phyloP scores from a whole-genome alignment of 2,888 invertebrate species.

The Polyommatus iphigenia region DNA sequence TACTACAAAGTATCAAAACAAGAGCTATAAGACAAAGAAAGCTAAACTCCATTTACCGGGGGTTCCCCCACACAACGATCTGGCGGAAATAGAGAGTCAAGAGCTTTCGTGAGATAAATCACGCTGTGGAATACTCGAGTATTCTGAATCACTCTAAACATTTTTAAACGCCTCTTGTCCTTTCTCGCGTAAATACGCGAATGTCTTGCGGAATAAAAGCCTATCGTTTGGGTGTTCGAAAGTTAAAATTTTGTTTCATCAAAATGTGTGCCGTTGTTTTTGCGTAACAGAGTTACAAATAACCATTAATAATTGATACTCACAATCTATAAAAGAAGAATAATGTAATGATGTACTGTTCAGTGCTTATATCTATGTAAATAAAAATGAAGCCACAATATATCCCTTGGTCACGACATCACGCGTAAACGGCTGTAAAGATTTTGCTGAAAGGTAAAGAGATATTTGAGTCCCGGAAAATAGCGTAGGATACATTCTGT shows the following conservation, averaged over 20 bases:
- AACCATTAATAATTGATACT: too few relatives aligned
- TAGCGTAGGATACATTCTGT: too few relatives aligned
- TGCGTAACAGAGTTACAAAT: too few relatives aligned
- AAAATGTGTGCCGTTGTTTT: neutral
- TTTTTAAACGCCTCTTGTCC: neutral
- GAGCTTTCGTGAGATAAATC: conserved; percentile 62
- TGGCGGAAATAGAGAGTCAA: conserved; percentile 72
- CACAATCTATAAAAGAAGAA: too few relatives aligned
- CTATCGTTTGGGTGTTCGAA: neutral
- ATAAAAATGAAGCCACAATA: too few relatives aligned
- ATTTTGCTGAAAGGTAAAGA: too few relatives aligned
- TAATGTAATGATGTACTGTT: too few relatives aligned
- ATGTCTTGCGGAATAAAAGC: neutral
- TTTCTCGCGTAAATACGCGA: neutral
- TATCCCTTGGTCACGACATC: too few relatives aligned
- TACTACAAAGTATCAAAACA: neutral
- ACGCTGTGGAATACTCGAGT: conserved; percentile 36
- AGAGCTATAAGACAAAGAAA: conserved; percentile 50
- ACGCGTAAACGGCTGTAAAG: too few relatives aligned
- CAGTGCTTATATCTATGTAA: too few relatives aligned
- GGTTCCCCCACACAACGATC: conserved; percentile 57
- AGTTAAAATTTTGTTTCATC: neutral
- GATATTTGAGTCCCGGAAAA: too few relatives aligned
- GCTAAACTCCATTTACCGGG: conserved; percentile 65
- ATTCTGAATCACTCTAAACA: neutral